Base-by-base conservation (phyloP, 2,888 invertebrate species). In the Mimumesa dahlbomi region DNA sequence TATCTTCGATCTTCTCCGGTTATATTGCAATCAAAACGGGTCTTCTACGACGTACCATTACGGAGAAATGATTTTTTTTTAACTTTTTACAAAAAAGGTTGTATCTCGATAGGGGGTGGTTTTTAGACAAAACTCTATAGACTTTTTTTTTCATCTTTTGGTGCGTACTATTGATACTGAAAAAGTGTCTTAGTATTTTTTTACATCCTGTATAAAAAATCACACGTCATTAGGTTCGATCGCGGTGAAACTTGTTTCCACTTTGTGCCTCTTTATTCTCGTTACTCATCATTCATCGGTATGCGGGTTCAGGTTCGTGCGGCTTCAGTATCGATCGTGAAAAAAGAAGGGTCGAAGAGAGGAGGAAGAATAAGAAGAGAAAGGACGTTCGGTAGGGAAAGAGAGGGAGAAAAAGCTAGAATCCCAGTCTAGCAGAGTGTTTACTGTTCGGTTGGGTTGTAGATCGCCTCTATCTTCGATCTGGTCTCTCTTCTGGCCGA, bases 401-500 rank as follows among this genome's bases (percentile, higher is more conserved):
- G 42, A 53, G 43, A 40, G 36, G 52, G 31, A 14, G 46, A 61
- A 49, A 36, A 53, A 58, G 49, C 40, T 34, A 29, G 53, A 50
- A 43, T 49, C 38, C 61, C 50, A 54, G 65, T 54, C 75, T 59
- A 67, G 76, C 68, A 38, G 73, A 69, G 65, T 81, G 82, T 85
- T 84, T 85, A 85, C 83, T 81, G 83, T 84, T 83, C 69, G 72
- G 49, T 65, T 65, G 68, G 75, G 80, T 77, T 84, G 82, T 82
- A 84, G 82, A 86, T 84, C 79, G 82, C 72, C 69, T 67, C 73
- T 79, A 81, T 85, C 85, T 81, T 77, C 75, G 78, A 82, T 81
- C 81, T 84, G 77, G 77, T 81, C 82, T 77, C 69, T 73, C 78
- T 63, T 68, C 62, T 45, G 43, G 43, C 57, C 67, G 45, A 63